Evolutionary conservation across 2,888 invertebrate genomes (phyloP).

Genomic region (Vandiemenella viatica): DNA sequence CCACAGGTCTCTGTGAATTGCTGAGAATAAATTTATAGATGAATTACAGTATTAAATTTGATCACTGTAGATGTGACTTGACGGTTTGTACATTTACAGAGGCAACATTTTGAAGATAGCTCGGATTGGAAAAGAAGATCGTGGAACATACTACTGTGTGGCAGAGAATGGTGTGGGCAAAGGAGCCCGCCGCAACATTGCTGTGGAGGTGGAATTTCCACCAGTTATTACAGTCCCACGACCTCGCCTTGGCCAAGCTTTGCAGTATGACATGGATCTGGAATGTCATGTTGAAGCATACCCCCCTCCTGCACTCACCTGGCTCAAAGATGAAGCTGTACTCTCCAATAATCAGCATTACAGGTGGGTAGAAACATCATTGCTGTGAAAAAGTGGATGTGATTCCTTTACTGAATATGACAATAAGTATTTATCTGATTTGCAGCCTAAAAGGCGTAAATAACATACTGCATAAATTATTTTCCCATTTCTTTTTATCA

Average conservation of each 20-base stretch:
- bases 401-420: no score
- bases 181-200: constrained; percentile 54
- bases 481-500: no score
- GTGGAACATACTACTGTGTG: constrained; percentile 87
- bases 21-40: no score
- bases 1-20: no score
- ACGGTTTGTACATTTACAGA: constrained; percentile 31
- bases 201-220: constrained; percentile 78
- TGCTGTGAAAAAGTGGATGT: no score
- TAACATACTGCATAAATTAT: no score
- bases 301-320: constrained; percentile 81
- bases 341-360: constrained; percentile 84
- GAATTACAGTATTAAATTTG: no score
- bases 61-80: no score
- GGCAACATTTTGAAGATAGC: constrained; percentile 68
- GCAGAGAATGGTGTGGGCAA: constrained; percentile 80
- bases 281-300: constrained; percentile 92
- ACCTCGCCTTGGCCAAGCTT: constrained; percentile 70
- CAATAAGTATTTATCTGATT: no score
- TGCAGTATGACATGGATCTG: constrained; percentile 86
- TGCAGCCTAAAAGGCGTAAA: no score
- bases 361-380: constrained; percentile 34
- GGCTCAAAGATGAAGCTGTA: constrained; percentile 68
- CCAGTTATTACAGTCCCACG: constrained; percentile 74
- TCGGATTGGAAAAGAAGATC: constrained; percentile 68